Evolutionary conservation across 2,113 vertebrate species (phyloP).

Genomic region (human (Homo sapiens)): GRCh38 chr6:103731501-103732000

Average conservation of each 20-base stretch:
- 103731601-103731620: not conserved
- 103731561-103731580: not conserved
- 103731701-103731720: not conserved
- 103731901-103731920: not conserved
- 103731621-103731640: not conserved
- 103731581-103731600: not conserved
- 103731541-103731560: not conserved
- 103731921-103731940: not conserved
- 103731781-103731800: not conserved
- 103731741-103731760: not conserved
- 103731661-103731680: not conserved
- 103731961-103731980: not conserved
- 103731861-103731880: not conserved
- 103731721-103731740: not conserved
- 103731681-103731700: not conserved
- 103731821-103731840: not conserved
- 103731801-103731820: not conserved
- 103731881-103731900: not conserved
- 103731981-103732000: constrained; percentile 39
- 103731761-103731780: not conserved
- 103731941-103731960: not conserved
- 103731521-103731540: not conserved
- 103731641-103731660: not conserved
- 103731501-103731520: not conserved
- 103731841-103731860: not conserved